These are phyloP conservation scores for Therioaphis trifolii DNA, from an alignment of 2,888 invertebrate species.

Conservation along the genomic window DNA sequence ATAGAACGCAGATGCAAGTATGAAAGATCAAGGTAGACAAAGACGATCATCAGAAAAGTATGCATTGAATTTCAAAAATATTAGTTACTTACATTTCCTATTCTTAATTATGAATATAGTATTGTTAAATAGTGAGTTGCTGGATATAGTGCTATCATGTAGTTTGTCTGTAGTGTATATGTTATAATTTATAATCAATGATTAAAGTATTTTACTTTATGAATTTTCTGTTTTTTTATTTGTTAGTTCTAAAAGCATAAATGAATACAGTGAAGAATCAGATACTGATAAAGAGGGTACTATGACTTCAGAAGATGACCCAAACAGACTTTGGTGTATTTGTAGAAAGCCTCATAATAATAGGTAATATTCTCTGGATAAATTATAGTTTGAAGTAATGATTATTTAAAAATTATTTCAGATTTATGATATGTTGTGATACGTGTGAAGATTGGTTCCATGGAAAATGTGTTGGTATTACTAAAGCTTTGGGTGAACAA, in stretches of 20 bases:
- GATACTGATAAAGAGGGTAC: slow-evolving; percentile 57
- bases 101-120: too few relatives aligned
- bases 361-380: slow-evolving; percentile 65
- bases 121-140: too few relatives aligned
- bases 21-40: slow-evolving; percentile 41
- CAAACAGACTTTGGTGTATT: slow-evolving; percentile 93
- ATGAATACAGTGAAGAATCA: slow-evolving; percentile 53
- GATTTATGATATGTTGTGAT: slow-evolving; percentile 98
- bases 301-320: slow-evolving; percentile 81
- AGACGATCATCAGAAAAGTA: slow-evolving; percentile 57
- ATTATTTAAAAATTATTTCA: slow-evolving; percentile 62
- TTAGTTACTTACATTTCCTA: too few relatives aligned
- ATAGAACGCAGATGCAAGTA: slow-evolving; percentile 46
- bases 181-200: too few relatives aligned
- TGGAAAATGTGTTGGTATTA: slow-evolving; percentile 95
- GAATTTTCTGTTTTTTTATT: background rate
- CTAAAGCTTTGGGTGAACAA: slow-evolving; percentile 87
- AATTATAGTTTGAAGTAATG: background rate
- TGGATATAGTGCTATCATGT: too few relatives aligned
- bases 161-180: too few relatives aligned
- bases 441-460: slow-evolving; percentile 97
- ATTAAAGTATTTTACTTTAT: too few relatives aligned
- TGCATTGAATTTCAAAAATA: background rate
- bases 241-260: slow-evolving; percentile 45
- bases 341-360: slow-evolving; percentile 95